Conservation (phyloP, 2,113 vertebrate species). For the Python bivittatus region DNA sequence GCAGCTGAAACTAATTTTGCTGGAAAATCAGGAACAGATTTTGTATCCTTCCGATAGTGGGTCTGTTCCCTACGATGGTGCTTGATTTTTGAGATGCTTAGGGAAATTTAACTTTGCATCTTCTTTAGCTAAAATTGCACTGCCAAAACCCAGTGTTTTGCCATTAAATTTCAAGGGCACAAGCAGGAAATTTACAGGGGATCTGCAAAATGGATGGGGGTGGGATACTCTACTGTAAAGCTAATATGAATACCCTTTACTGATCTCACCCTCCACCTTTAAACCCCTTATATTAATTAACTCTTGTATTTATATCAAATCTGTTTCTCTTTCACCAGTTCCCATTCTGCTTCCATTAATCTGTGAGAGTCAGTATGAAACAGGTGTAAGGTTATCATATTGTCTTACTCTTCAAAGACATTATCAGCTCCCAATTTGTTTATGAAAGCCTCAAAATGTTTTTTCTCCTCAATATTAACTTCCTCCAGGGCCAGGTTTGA, state of each 20-base stretch:
- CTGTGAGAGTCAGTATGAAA: neutral
- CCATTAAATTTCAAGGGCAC: neutral
- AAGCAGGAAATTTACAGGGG: neutral
- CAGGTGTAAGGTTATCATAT: neutral
- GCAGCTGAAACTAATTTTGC: neutral
- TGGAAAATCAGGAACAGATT: neutral
- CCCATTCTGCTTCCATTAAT: neutral
- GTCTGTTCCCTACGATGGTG: neutral
- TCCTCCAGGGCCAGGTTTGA: neutral
- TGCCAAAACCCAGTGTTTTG: neutral
- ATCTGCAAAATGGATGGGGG: neutral
- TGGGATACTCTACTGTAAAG: neutral
- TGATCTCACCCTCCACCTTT: too few species aligned
- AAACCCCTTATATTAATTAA: neutral
- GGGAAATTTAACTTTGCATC: neutral
- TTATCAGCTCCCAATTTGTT: slow-evolving; percentile 65
- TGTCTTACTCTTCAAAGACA: slow-evolving; percentile 68
- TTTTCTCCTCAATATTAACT: slow-evolving; percentile 51
- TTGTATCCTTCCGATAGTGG: neutral
- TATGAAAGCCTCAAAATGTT: slow-evolving; percentile 65
- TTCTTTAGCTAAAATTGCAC: neutral
- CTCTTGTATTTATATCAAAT: neutral
- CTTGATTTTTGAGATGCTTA: neutral
- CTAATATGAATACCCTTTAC: neutral
- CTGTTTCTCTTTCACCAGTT: neutral